These are phyloP conservation scores for Chaetura pelagica DNA, from an alignment of 2,113 vertebrate genomes.

Conservation along the genomic window DNA sequence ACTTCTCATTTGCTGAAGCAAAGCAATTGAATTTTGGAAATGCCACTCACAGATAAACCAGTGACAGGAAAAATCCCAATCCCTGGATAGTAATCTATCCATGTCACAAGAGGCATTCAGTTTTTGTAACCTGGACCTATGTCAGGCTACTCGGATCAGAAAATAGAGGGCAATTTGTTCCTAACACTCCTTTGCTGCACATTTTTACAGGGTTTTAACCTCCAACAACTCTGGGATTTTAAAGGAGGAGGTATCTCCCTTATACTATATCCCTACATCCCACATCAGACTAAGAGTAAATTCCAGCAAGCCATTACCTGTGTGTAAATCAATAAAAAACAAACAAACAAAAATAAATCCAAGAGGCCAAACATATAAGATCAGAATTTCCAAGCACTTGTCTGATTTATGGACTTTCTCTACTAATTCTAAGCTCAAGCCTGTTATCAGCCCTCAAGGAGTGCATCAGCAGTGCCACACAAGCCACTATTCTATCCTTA, in stretches of 20 bases:
- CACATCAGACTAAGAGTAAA: constrained; percentile 43
- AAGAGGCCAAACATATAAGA: not conserved
- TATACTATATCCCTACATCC: constrained; percentile 37
- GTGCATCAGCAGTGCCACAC: not conserved
- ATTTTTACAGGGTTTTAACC: constrained; percentile 42
- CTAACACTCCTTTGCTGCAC: not conserved
- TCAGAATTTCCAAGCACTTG: constrained; percentile 21
- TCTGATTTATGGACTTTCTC: constrained; percentile 38
- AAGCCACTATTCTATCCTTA: not conserved
- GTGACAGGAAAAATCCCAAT: not conserved
- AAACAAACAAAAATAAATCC: constrained; percentile 64
- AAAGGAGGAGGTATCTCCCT: not conserved
- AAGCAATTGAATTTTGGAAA: not conserved
- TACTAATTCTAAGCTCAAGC: not conserved
- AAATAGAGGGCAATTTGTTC: constrained; percentile 20
- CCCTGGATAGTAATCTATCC: not conserved
- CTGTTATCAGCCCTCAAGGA: constrained; percentile 23
- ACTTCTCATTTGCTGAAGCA: not conserved
- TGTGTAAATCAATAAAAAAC: constrained; percentile 46
- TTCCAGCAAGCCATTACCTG: constrained; percentile 38
- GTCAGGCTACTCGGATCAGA: not conserved
- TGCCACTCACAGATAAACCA: not conserved
- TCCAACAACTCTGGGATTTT: constrained; percentile 28
- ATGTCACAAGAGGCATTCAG: not conserved
- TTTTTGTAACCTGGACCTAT: constrained; percentile 5